These are phyloP conservation scores for Druon quercuslanigerum DNA, from an alignment of 1,140 invertebrate genomes.

Conservation along the genomic window DNA sequence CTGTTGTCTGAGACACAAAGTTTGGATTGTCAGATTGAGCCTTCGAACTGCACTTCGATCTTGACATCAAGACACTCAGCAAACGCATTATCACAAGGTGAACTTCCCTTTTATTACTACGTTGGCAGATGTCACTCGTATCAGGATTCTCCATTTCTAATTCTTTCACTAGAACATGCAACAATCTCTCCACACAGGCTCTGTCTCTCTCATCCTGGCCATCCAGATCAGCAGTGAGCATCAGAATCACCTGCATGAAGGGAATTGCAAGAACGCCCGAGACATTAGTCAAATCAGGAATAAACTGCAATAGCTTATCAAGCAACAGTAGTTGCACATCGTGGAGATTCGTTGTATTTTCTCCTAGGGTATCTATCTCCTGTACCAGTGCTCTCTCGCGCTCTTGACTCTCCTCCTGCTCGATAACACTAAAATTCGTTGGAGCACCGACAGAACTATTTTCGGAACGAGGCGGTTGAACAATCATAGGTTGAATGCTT, in stretches of 20 bases:
- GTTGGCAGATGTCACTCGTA: conserved; percentile 76
- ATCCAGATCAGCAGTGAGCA: conserved; percentile 93
- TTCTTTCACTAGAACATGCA: conserved; percentile 85
- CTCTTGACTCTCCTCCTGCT: conserved; percentile 60
- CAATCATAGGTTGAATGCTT: conserved; percentile 71
- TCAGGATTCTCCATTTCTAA: conserved; percentile 83
- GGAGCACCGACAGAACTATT: conserved; percentile 77
- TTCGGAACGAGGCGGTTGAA: conserved; percentile 72
- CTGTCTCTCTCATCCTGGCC: conserved; percentile 88
- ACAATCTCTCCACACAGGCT: conserved; percentile 83
- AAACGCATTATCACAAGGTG: conserved; percentile 92
- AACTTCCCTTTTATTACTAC: conserved; percentile 85
- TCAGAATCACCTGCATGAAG: conserved; percentile 91
- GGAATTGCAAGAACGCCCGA: conserved; percentile 91
- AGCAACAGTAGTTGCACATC: conserved; percentile 78
- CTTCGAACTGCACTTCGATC: conserved; percentile 81
- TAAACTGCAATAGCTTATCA: conserved; percentile 78
- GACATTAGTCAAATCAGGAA: conserved; percentile 79
- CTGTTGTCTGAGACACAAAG: conserved; percentile 86
- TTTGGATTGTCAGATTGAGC: conserved; percentile 79
- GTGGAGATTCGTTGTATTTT: conserved; percentile 72
- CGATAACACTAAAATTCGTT: conserved; percentile 71
- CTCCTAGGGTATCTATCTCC: conserved; percentile 65
- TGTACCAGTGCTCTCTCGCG: conserved; percentile 54
- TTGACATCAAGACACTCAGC: conserved; percentile 86